Evolutionary conservation across 1,140 invertebrate genomes (phyloP), one percentile per base, ranked within the genome.

Genomic region (Drosophila mauritiana): DNA sequence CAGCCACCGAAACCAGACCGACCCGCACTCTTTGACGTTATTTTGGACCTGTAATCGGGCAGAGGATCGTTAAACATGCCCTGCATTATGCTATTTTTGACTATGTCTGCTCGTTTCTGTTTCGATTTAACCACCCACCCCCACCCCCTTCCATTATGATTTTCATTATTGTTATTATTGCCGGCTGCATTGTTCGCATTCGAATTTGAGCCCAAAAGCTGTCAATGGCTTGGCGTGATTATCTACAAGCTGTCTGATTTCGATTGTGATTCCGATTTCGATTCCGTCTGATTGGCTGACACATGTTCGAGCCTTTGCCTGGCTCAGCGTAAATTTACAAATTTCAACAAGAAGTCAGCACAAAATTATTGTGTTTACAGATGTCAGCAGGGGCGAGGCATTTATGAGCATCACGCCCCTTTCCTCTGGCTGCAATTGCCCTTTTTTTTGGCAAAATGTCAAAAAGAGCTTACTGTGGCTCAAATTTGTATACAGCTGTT

Each of bases 281-380:
- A 46, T 59, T 45, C 56, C 45, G 40, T 57, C 61, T 61, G 80
- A 43, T 58, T 73, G 75, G 55, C 75, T 83, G 72, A 55, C 65
- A 67, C 74, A 80, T 81, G 79, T 79, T 58, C 4, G 45, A 13
- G 46, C 61, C 48, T 56, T 54, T 52, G 78, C 61, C 61, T 78
- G 69, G 72, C 75, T 89, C 83, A 89, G 79, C 83, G 53, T 53
- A 88, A 88, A 88, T 88, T 88, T 77, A 70, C 73, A 84, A 80
- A 89, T 88, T 88, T 88, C 84, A 88, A 84, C 84, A 88, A 88
- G 82, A 88, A 88, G 73, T 88, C 84, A 89, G 84, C 80, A 80
- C 67, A 84, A 89, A 89, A 88, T 89, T 78, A 88, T 88, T 78
- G 72, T 83, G 79, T 83, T 88, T 51, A 69, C 51, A 39, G 17